Evolutionary conservation across 2,113 vertebrate species (phyloP).

Genomic region (Pandion haliaetus): DNA sequence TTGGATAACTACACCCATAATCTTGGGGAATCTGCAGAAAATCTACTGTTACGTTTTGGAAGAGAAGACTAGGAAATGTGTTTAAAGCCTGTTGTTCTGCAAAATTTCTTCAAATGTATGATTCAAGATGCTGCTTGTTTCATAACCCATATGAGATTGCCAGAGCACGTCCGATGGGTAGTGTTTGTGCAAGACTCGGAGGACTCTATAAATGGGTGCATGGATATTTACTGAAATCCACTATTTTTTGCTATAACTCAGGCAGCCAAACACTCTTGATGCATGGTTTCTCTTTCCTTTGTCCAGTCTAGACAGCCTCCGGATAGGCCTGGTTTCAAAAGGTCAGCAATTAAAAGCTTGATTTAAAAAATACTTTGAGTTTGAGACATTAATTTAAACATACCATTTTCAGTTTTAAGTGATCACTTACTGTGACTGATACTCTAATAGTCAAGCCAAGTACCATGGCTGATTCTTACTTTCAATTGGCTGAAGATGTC

Average conservation of each 20-base stretch:
- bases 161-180: background rate
- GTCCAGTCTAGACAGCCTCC: background rate
- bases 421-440: accelerated
- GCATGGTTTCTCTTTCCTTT: background rate
- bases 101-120: accelerated
- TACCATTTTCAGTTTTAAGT: background rate
- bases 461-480: background rate
- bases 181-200: background rate
- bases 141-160: accelerated
- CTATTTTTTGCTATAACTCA: too few species aligned
- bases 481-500: background rate
- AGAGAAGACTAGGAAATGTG: background rate
- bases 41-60: accelerated
- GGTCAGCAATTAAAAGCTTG: background rate
- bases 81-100: background rate
- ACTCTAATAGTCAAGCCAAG: background rate
- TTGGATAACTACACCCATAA: accelerated
- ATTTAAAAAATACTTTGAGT: background rate
- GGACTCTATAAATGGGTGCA: too few species aligned
- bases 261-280: background rate
- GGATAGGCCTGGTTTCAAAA: background rate
- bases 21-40: accelerated
- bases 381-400: background rate
- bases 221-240: background rate
- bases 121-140: background rate